These are phyloP conservation scores for Vimba vimba DNA, from an alignment of 2,113 vertebrate species.

Conservation along the genomic window DNA sequence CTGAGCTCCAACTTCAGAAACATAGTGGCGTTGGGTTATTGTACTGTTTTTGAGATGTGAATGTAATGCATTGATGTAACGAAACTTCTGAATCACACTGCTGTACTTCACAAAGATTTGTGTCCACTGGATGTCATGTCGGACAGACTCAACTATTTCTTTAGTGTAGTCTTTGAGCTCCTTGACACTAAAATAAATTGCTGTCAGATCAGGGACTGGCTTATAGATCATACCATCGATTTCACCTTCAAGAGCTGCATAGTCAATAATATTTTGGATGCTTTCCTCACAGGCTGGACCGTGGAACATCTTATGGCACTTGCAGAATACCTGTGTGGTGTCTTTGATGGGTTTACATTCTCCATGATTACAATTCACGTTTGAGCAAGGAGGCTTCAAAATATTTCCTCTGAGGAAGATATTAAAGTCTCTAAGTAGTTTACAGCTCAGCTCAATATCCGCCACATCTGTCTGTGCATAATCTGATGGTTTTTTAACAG, in stretches of 20 bases:
- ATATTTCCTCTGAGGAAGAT: background rate
- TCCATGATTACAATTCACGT: background rate
- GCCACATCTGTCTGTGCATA: background rate
- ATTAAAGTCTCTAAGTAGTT: background rate
- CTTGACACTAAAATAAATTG: too few relatives aligned
- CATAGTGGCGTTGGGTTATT: background rate
- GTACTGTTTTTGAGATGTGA: background rate
- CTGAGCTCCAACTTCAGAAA: background rate
- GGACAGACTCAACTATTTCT: background rate
- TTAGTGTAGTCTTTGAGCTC: background rate
- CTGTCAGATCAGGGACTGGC: background rate
- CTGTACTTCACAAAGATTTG: background rate
- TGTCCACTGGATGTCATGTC: background rate
- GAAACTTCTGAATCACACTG: background rate
- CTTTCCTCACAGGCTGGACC: background rate
- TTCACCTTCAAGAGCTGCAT: background rate
- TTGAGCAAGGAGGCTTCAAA: background rate
- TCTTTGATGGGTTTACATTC: constrained; percentile 16
- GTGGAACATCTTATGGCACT: constrained; percentile 12
- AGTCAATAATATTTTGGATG: constrained; percentile 2
- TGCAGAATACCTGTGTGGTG: constrained; percentile 18
- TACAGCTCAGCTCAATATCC: background rate
- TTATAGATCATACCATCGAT: background rate
- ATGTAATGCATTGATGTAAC: background rate
- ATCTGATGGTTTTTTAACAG: background rate